Percentiles rank a stretch among this genome's conserved stretches.
Conservation (phyloP, 2,113 vertebrate species). For the Aramus guarauna region DNA sequence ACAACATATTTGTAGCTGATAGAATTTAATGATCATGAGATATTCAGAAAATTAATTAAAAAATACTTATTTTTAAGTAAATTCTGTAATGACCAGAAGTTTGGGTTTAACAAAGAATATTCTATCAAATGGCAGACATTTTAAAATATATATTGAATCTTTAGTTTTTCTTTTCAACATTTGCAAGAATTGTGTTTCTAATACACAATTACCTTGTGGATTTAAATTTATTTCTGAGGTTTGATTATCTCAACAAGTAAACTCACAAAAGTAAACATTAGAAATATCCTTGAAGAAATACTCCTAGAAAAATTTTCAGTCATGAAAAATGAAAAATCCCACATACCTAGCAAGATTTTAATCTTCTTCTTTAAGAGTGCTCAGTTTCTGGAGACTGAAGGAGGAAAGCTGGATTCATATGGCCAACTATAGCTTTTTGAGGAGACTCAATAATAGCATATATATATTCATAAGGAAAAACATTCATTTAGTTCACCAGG, state of each 20-base stretch:
- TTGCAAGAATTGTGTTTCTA: neutral
- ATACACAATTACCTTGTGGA: neutral
- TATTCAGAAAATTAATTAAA: neutral
- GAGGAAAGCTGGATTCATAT: neutral
- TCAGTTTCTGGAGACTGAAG: neutral
- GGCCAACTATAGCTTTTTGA: neutral
- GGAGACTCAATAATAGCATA: neutral
- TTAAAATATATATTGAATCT: neutral
- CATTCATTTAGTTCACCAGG: conserved; percentile 17
- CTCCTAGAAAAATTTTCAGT: neutral
- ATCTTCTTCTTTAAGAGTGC: neutral
- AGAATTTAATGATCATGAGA: neutral
- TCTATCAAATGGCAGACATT: neutral
- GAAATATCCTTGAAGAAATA: neutral
- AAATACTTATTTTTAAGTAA: neutral
- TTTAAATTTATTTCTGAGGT: neutral
- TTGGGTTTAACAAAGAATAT: neutral
- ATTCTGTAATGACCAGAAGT: neutral
- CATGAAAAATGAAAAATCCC: neutral
- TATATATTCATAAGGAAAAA: conserved; percentile 30
- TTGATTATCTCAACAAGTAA: neutral
- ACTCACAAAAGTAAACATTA: neutral
- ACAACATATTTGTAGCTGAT: neutral
- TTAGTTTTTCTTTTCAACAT: neutral
- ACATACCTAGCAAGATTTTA: neutral